Evolutionary conservation across 1,140 invertebrate species (phyloP).

Genomic region (Meloidogyne exigua): DNA sequence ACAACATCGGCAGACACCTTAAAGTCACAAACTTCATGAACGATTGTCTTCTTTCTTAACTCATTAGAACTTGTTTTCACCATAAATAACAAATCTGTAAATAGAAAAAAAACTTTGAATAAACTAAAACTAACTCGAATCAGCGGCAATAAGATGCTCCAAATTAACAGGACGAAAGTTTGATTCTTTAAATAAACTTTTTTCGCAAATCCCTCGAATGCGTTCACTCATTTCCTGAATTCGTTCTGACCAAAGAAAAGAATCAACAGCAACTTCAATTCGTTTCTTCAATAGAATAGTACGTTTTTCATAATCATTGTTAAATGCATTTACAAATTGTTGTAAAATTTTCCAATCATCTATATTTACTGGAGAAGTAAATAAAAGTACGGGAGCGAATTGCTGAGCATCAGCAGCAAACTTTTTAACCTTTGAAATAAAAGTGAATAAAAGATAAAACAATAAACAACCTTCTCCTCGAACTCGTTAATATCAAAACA

Average conservation of each 20-base stretch:
- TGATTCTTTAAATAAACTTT: background rate
- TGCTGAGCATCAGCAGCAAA: background rate
- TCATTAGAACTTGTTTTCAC: conserved; percentile 21
- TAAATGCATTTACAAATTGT: conserved; percentile 13
- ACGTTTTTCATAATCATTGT: conserved; percentile 24
- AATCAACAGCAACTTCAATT: conserved; percentile 28
- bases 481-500: background rate
- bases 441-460: background rate
- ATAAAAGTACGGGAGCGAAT: background rate
- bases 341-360: conserved; percentile 25
- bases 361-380: background rate
- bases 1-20: conserved; percentile 17
- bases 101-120: background rate
- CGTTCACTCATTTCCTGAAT: conserved; percentile 22
- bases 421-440: background rate
- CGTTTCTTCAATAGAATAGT: conserved; percentile 25
- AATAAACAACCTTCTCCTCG: background rate
- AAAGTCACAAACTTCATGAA: conserved; percentile 7
- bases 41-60: conserved; percentile 12
- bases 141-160: conserved; percentile 25
- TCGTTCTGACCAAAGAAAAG: conserved; percentile 32
- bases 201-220: conserved; percentile 14
- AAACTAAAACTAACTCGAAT: conserved; percentile 14
- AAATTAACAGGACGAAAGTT: conserved; percentile 10
- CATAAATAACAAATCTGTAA: conserved; percentile 30